Base-by-base conservation (phyloP, 2,797 vertebrate genomes). In the Trachurus trachurus region DNA sequence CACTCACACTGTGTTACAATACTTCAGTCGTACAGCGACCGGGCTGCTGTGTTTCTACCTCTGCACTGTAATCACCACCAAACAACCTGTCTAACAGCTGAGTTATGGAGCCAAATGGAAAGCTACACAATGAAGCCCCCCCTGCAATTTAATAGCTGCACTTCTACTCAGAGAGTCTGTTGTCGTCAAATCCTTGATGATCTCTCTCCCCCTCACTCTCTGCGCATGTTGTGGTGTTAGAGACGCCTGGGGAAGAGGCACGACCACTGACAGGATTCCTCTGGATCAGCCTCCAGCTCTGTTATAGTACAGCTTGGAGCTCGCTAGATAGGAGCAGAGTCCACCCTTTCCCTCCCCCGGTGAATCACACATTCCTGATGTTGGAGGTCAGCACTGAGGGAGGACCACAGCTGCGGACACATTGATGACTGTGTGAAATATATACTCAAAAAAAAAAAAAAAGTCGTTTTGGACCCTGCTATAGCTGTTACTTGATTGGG, bases 281-380 rank as follows among this genome's bases (percentile, higher is more conserved):
- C 70, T 69, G 61, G 52, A 66, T 71, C 67, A 54, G 82, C 67
- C 80, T 42, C 34, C 21, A 49, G 57, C 64, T 77, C 65, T 29
- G 74, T 77, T 76, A 70, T 11, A 60, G 65, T 29, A 62, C 85
- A 75, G 82, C 82, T 67, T 70, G 78, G 65, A 54, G 34, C 60
- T 61, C 10, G 12, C 39, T 8, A 81, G 83, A 86, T 85, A 86
- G 81, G 47, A 77, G 66, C 67, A 6, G 15, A 59, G 74, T 74
- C 69, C 77, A 52, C 66, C 56, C 81, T 69, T 15, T 17, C 44
- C 61, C 83, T 80, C 71, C 83, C 75, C 60, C 4, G 37, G 44
- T 88, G 84, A 91, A 79, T 86, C 87, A 88, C 71, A 66, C 89
- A 91, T 91, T 93, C 92, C 85, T 78, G n/a, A 71, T 69, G 73